These are phyloP conservation scores for Eudemis profundana DNA, from an alignment of 2,888 invertebrate species.

Conservation along the genomic window DNA sequence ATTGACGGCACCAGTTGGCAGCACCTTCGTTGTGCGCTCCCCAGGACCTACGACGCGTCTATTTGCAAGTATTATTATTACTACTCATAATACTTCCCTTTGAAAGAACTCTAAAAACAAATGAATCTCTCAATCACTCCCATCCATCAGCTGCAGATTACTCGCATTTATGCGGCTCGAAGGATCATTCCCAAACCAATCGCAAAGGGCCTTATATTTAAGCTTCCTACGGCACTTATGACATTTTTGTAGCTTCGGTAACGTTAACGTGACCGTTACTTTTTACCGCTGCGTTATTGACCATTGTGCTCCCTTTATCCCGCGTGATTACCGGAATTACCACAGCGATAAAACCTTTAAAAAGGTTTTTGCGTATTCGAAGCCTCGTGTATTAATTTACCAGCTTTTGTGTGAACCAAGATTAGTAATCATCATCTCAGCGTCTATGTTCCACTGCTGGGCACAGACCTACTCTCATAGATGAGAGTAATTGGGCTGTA, in stretches of 20 bases:
- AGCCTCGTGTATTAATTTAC: not conserved
- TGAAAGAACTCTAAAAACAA: not conserved
- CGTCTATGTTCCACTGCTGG: too few species aligned
- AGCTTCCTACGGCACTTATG: not conserved
- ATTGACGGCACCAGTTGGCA: too few species aligned
- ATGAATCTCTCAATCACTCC: constrained; percentile 9
- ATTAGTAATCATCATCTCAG: not conserved
- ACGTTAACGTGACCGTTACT: constrained; percentile 26
- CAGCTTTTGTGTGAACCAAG: not conserved
- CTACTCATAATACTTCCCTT: not conserved
- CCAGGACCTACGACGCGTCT: too few species aligned
- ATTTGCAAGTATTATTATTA: not conserved
- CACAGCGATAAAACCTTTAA: constrained; percentile 31
- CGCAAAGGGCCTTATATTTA: too few species aligned
- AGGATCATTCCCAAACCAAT: not conserved
- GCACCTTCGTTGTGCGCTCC: too few species aligned
- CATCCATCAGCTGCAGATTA: constrained; percentile 23
- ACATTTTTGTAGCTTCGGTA: not conserved
- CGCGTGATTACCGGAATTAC: constrained; percentile 25
- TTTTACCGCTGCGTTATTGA: constrained; percentile 24
- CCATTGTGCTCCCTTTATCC: constrained; percentile 31
- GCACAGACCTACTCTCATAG: too few species aligned
- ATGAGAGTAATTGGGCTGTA: too few species aligned
- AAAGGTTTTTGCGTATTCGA: constrained; percentile 24
- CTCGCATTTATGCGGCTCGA: constrained; percentile 6